Evolutionary conservation across 2,797 vertebrate species (phyloP).

Genomic region (Leucoraja ocellata): DNA sequence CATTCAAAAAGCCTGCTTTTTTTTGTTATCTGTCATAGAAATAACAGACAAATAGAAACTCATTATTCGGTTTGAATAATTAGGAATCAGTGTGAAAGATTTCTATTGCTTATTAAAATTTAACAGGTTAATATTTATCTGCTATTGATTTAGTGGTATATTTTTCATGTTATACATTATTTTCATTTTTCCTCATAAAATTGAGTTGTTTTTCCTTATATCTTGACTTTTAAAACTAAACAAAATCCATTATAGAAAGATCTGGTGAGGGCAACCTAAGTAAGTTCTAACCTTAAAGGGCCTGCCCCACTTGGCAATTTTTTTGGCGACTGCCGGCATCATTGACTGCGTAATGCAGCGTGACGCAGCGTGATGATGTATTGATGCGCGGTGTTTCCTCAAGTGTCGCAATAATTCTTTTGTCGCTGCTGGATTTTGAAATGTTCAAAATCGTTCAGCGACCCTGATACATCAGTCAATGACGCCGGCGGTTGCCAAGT

Average conservation of each 20-base stretch:
- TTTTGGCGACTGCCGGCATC: no score
- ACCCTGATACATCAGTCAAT: no score
- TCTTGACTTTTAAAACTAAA: background rate
- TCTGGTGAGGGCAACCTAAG: background rate
- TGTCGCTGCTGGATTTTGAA: no score
- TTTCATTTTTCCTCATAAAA: background rate
- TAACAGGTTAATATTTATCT: background rate
- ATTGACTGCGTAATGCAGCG: no score
- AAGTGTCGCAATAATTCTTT: no score
- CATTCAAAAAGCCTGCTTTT: slow-evolving; percentile 7
- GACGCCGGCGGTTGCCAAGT: no score
- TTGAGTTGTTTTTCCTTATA: background rate
- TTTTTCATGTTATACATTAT: background rate
- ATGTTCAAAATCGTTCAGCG: no score
- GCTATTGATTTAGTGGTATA: background rate
- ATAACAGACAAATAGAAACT: background rate
- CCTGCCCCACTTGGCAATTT: no score
- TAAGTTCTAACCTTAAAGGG: no score
- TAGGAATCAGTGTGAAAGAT: background rate
- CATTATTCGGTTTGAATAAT: background rate
- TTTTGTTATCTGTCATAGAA: background rate
- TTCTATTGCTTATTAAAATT: background rate
- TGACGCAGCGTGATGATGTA: no score
- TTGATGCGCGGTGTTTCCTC: no score
- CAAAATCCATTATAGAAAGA: background rate